Evolutionary conservation across 2,113 vertebrate genomes (phyloP).

Genomic region (Cephalopterus ornatus): DNA sequence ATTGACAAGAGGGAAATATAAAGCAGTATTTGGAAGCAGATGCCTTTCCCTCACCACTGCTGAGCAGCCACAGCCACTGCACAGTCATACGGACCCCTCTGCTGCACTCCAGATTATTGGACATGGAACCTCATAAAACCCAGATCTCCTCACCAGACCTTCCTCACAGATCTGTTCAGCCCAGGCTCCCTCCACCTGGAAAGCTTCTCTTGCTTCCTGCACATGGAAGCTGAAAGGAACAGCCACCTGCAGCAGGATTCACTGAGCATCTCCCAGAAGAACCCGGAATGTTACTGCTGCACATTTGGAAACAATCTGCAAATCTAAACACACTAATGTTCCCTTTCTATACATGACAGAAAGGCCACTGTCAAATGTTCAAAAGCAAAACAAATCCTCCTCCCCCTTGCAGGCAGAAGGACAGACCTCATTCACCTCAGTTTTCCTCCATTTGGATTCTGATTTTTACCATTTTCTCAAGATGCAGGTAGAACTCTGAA

Average conservation of each 20-base stretch:
- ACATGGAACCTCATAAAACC: neutral
- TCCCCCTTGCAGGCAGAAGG: neutral
- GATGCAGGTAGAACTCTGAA: neutral
- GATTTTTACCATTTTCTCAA: neutral
- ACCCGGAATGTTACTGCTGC: neutral
- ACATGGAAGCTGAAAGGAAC: neutral
- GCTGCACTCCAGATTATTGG: neutral
- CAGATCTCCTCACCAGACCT: neutral
- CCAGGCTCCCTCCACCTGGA: neutral
- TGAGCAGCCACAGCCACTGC: neutral
- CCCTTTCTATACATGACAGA: neutral
- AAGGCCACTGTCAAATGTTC: neutral
- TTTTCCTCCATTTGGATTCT: neutral
- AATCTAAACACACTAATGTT: neutral
- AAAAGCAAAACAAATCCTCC: neutral
- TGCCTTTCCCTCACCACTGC: neutral
- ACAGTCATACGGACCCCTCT: neutral
- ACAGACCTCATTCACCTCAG: neutral
- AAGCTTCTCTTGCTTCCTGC: neutral
- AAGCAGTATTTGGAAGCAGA: neutral
- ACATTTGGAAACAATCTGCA: neutral
- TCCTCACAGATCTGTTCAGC: neutral
- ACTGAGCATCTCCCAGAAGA: neutral
- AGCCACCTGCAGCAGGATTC: neutral
- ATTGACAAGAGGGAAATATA: neutral